phyloP scores from a whole-genome alignment of 2,113 vertebrate genomes.

The Anseranas semipalmata region DNA sequence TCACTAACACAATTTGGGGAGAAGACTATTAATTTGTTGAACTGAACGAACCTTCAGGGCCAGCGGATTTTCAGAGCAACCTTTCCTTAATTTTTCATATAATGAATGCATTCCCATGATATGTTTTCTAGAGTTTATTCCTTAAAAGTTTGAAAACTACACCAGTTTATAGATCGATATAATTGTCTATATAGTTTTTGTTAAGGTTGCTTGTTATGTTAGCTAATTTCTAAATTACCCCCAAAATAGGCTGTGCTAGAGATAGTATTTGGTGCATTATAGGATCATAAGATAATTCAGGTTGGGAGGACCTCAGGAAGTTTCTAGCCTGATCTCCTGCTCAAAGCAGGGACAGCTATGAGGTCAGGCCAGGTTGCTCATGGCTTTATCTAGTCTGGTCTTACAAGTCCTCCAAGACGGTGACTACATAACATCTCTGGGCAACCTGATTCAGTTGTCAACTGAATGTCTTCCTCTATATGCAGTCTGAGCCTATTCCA shows the following conservation, averaged over 20 bases:
- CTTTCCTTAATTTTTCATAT: neutral
- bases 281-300: neutral
- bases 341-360: neutral
- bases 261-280: neutral
- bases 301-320: neutral
- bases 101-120: neutral
- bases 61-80: neutral
- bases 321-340: neutral
- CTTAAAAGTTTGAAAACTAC: neutral
- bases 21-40: neutral
- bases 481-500: neutral
- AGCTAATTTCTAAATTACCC: neutral
- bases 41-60: neutral
- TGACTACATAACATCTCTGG: fast-evolving
- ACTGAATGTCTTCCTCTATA: neutral
- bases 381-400: neutral
- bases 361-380: neutral
- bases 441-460: neutral
- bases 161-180: neutral
- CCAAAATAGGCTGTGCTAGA: neutral
- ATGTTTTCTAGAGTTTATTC: neutral
- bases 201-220: neutral
- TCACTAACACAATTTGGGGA: neutral
- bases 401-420: neutral
- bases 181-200: neutral